phyloP scores from a whole-genome alignment of 2,888 invertebrate species.

The Xestia c-nigrum region DNA sequence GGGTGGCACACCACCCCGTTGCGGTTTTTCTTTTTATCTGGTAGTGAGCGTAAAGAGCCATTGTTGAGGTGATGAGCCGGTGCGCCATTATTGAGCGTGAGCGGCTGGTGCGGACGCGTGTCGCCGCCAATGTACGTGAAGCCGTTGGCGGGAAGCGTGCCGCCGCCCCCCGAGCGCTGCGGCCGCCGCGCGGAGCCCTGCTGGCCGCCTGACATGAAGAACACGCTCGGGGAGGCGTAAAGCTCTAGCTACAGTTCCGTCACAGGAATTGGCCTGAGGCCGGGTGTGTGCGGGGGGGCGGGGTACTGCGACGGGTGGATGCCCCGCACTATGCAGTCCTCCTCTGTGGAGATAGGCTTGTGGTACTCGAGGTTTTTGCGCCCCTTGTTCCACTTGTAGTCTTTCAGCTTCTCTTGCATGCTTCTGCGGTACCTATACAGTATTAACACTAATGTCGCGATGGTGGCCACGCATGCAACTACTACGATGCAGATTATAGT shows the following conservation, averaged over 20 bases:
- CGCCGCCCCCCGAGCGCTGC: conserved; percentile 89
- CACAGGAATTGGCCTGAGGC: conserved; percentile 94
- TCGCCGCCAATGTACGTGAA: conserved; percentile 94
- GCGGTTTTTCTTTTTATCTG: conserved; percentile 87
- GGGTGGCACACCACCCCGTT: conserved; percentile 87
- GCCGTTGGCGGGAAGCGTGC: conserved; percentile 93
- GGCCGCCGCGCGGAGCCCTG: conserved; percentile 88
- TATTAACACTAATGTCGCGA: conserved; percentile 93
- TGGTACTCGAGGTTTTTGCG: conserved; percentile 97
- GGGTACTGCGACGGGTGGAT: conserved; percentile 90
- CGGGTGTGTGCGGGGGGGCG: conserved; percentile 87
- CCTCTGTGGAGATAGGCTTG: conserved; percentile 96
- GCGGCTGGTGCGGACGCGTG: conserved; percentile 88
- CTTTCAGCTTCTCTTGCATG: conserved; percentile 95
- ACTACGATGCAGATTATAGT: conserved; percentile 94
- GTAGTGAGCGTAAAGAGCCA: conserved; percentile 87
- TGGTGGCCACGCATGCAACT: conserved; percentile 93
- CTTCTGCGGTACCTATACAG: conserved; percentile 95
- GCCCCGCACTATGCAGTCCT: conserved; percentile 94
- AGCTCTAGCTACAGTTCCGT: conserved; percentile 99
- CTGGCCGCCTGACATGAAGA: conserved; percentile 93
- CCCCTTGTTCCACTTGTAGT: conserved; percentile 95
- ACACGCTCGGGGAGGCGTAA: conserved; percentile 96
- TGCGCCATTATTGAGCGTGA: conserved; percentile 89
- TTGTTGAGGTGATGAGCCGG: conserved; percentile 88